Evolutionary conservation across 2,113 vertebrate species (phyloP), one percentile per base, ranked within the genome.

Genomic region (Rattus rattus): DNA sequence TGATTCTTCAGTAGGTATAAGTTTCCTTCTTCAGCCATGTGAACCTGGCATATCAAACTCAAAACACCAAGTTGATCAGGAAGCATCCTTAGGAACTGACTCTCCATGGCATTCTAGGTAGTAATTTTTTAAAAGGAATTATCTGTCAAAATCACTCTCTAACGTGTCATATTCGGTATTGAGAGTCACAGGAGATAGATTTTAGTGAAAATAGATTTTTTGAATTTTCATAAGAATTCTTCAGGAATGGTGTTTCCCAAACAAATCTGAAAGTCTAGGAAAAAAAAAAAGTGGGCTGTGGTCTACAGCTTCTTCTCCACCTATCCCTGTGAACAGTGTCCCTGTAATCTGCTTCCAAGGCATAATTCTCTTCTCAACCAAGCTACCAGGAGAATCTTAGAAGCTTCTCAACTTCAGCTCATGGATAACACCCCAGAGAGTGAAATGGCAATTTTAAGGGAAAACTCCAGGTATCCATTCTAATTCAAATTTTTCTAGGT

Each of bases 311-410:
- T 33, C 10, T 47, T 83, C 13, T 47, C 20, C 30, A 63, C 4
- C 33, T 5, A 2, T 80, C 0, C 16, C 14, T 7, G 11, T 17
- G 22, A 61, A 11, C 33, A 69, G 11, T 6, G 49, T 4, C 16
- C 13, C 8, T 28, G 5, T 2, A 22, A 8, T n/a, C 56, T 59
- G 16, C 52, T 86, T 75, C 33, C 11, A 2, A 5, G 1, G n/a
- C 0, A 0, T 1, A 26, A 10, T 2, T 79, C 7, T n/a, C 63
- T 33, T 90, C 36, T 49, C 49, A 30, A 1, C 1, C 52, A 13
- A 24, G 16, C 70, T 43, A 16, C 19, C 13, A 70, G 8, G 63
- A 79, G 28, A 4, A 9, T 4, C 24, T 10, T 11, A 26, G 54
- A 0, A 79, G 1, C 9, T 56, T 90, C 14, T 26, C 67, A 75